Evolutionary conservation across 2,797 vertebrate species (phyloP).

Genomic region (Malurus leucopterus): DNA sequence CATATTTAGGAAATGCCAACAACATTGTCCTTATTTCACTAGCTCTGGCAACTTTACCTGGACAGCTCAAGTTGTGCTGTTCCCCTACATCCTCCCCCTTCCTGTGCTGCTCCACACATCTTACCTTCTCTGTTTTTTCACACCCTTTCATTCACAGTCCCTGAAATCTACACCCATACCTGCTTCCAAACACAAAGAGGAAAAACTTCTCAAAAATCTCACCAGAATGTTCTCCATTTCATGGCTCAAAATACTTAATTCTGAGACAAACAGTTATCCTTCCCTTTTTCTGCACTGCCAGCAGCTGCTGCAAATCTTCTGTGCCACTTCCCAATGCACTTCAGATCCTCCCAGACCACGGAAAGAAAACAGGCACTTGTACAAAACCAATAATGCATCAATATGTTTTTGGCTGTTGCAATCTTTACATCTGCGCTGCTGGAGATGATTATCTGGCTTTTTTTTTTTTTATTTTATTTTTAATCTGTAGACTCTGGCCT

Average conservation of each 20-base stretch:
- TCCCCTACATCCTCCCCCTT: not conserved
- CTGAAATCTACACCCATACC: not conserved
- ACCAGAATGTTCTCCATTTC: not conserved
- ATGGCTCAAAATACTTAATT: not conserved
- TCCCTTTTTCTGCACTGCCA: not conserved
- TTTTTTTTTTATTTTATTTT: not conserved
- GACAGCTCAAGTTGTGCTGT: not conserved
- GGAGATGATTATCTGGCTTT: conserved; percentile 4
- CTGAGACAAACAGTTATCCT: not conserved
- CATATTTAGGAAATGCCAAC: not conserved
- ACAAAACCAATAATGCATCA: conserved; percentile 16
- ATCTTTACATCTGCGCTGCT: conserved; percentile 3
- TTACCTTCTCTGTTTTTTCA: not conserved
- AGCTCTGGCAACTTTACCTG: not conserved
- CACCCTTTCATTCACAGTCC: not conserved
- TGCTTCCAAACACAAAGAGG: not conserved
- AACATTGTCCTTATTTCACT: not conserved
- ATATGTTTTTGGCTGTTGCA: not conserved
- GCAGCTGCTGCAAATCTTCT: not conserved
- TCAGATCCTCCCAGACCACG: not conserved
- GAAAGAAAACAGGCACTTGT: not conserved
- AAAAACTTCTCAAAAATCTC: not conserved
- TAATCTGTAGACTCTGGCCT: not conserved
- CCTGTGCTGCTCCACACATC: not conserved
- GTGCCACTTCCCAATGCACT: not conserved